Evolutionary conservation across 2,113 vertebrate genomes (phyloP), one percentile per base, ranked within the genome.

Genomic region (Motacilla tschutschensis): DNA sequence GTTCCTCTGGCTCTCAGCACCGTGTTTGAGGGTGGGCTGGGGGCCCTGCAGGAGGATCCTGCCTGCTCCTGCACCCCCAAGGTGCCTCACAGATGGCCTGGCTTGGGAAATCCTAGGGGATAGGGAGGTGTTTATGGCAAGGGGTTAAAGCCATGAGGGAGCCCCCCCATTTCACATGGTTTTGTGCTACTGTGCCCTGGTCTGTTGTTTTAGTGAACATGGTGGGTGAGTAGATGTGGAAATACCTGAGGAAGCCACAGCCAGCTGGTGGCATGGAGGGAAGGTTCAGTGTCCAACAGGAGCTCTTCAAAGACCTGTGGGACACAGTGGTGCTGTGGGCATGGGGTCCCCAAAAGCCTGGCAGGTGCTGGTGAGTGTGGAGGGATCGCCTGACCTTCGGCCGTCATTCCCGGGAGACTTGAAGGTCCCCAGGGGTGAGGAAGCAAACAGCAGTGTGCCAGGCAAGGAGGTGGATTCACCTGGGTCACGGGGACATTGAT

Each of bases 211-310:
- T 97, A 64, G 97, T 96, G 11, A 97, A 97, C 21, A 96, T 87
- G 0, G 6, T 44, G 28, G 21, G 22, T n/a, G 47, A 62, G 9
- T 22, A 38, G 40, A n/a, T 3, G 95, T 20, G 93, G 93, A 96
- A 98, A 72, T 90, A 97, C 35, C 96, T 95, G 75, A 97, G 97
- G 85, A 97, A 98, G 95, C 97, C 97, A 97, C 88, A 96, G 95
- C 97, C 96, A 97, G 91, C 97, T 98, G 22, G 93, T 96, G 15
- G 97, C 95, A 14, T 97, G 97, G 87, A 97, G 91, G 97, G 95
- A 96, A 33, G 33, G 33, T 33, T 33, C 33, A 33, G 94, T 93
- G 33, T 97, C 97, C 11, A 97, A 33, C n/a, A 97, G 65, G 41
- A 97, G 90, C 63, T 97, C 92, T 93, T 98, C 97, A 90, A 96